phyloP scores from a whole-genome alignment of 2,888 invertebrate species.

The Hymenopus coronatus region DNA sequence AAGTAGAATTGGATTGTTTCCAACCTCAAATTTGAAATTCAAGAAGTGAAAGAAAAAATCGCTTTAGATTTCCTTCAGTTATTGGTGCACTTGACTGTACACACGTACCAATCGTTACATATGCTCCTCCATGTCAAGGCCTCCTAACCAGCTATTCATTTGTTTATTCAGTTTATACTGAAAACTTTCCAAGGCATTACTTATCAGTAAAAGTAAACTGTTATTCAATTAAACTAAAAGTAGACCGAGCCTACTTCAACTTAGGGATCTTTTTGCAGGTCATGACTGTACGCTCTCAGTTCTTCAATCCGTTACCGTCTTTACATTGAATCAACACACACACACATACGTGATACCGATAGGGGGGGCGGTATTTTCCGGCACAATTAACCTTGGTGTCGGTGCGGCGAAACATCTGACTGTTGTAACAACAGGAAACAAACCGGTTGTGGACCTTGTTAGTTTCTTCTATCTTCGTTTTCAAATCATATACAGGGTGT shows the following conservation, averaged over 20 bases:
- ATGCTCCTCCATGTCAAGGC: too few species aligned
- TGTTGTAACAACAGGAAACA: neutral
- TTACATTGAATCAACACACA: neutral
- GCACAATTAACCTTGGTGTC: conserved; percentile 17
- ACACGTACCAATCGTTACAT: too few species aligned
- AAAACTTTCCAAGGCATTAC: too few species aligned
- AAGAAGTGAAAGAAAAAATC: too few species aligned
- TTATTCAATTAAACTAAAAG: too few species aligned
- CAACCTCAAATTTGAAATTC: too few species aligned
- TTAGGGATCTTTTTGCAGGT: neutral
- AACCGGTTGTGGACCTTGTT: conserved; percentile 4
- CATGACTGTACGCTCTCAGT: neutral
- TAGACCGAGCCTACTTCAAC: neutral
- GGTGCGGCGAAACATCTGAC: neutral
- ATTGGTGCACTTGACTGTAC: too few species aligned
- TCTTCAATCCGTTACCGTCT: neutral
- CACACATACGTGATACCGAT: neutral
- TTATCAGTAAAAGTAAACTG: too few species aligned
- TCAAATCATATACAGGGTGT: neutral
- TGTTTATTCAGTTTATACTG: too few species aligned
- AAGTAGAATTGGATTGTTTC: too few species aligned
- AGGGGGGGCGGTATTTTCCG: neutral
- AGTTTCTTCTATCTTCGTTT: neutral
- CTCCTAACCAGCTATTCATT: too few species aligned
- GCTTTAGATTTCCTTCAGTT: too few species aligned